These are phyloP conservation scores for Aldrovandia affinis DNA, from an alignment of 2,797 vertebrate genomes.

Conservation along the genomic window DNA sequence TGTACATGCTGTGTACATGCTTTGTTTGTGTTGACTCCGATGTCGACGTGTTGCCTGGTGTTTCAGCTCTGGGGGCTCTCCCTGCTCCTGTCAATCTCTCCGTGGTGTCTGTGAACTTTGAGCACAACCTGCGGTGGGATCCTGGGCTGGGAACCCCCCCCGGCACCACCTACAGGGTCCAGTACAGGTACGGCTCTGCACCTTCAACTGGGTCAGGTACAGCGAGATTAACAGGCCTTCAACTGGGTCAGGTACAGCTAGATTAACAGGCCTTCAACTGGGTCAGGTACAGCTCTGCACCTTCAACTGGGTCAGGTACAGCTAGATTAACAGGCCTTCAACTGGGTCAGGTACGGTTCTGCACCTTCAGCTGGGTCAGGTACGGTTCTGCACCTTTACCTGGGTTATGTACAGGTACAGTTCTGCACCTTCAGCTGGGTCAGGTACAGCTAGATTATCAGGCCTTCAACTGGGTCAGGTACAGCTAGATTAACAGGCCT, in stretches of 20 bases:
- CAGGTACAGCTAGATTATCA: not conserved
- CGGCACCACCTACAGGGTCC: conserved; percentile 8
- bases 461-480: not conserved
- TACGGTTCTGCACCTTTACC: no score
- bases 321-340: no score
- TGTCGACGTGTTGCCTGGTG: not conserved
- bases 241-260: no score
- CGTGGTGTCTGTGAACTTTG: conserved; percentile 16
- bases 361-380: no score
- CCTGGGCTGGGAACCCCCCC: conserved; percentile 22
- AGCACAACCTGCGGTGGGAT: conserved; percentile 25
- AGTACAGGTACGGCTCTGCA: no score
- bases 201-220: no score
- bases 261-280: no score
- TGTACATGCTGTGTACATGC: not conserved
- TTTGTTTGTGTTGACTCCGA: not conserved
- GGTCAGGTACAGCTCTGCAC: no score
- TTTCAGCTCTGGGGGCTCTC: not conserved
- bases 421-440: not conserved
- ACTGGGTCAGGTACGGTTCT: no score
- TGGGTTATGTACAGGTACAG: not conserved
- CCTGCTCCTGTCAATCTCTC: conserved; percentile 19
- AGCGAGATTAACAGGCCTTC: no score
- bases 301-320: no score
- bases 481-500: no score